phyloP scores from a whole-genome alignment of 2,888 invertebrate species.

The Apodemia mormo region DNA sequence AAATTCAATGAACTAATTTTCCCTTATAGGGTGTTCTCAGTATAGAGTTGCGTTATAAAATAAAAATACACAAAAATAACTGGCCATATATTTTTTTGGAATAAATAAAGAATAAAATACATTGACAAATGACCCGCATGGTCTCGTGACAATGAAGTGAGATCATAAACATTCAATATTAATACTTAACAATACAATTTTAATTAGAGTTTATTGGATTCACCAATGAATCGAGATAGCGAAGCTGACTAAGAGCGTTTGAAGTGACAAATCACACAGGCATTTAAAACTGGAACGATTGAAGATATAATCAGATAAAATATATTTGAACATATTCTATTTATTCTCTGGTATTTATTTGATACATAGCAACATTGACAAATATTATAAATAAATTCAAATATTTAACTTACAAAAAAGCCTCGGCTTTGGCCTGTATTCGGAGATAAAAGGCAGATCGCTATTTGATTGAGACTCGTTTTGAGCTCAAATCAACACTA shows the following conservation, averaged over 20 bases:
- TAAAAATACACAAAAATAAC: slow-evolving; percentile 14
- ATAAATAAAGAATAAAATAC: slow-evolving; percentile 22
- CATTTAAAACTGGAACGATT: not conserved
- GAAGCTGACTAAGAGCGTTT: not conserved
- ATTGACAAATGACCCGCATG: slow-evolving; percentile 40
- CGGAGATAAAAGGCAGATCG: not conserved
- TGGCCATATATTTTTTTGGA: slow-evolving; percentile 16
- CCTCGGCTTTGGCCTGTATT: not conserved
- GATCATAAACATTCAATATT: slow-evolving; percentile 78
- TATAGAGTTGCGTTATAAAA: slow-evolving; percentile 1
- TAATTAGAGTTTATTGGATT: slow-evolving; percentile 42
- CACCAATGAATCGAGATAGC: not conserved
- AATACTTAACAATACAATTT: slow-evolving; percentile 75
- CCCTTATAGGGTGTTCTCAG: too few relatives aligned
- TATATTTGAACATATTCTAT: not conserved
- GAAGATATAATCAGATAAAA: not conserved
- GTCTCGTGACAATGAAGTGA: slow-evolving; percentile 75
- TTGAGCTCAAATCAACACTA: not conserved
- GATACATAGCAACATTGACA: not conserved
- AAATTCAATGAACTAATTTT: too few relatives aligned
- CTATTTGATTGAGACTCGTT: not conserved
- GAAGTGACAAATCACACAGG: not conserved
- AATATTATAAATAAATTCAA: not conserved
- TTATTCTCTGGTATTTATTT: not conserved
- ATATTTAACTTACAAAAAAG: not conserved